phyloP scores from a whole-genome alignment of 2,797 vertebrate species.

The Xiphophorus birchmanni region DNA sequence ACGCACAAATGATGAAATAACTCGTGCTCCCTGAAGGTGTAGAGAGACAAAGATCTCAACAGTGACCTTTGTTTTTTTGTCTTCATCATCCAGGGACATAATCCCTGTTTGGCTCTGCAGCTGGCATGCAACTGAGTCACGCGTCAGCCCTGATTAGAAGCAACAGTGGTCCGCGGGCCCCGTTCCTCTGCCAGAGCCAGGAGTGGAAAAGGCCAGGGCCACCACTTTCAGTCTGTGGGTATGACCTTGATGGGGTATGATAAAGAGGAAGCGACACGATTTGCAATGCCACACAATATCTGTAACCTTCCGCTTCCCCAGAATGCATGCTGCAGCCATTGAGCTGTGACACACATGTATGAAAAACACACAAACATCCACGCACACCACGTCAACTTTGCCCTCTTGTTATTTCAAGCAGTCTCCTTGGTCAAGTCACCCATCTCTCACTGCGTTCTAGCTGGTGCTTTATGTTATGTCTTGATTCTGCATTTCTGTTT shows the following conservation, averaged over 20 bases:
- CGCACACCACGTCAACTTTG: constrained; percentile 52
- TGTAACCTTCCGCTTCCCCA: constrained; percentile 71
- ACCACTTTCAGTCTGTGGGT: constrained; percentile 75
- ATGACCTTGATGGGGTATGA: constrained; percentile 81
- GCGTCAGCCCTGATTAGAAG: constrained; percentile 85
- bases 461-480: constrained; percentile 47
- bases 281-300: constrained; percentile 78
- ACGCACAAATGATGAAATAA: constrained; percentile 58
- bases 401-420: constrained; percentile 64
- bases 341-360: constrained; percentile 66
- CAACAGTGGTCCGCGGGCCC: constrained; percentile 77
- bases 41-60: constrained; percentile 75
- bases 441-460: constrained; percentile 56
- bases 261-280: constrained; percentile 77
- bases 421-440: constrained; percentile 63
- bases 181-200: constrained; percentile 76
- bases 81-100: constrained; percentile 81
- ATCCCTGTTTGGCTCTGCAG: constrained; percentile 77
- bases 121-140: constrained; percentile 85
- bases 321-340: constrained; percentile 57
- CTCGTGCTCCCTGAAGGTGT: constrained; percentile 61
- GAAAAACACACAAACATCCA: constrained; percentile 25
- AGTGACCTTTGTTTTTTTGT: constrained; percentile 77
- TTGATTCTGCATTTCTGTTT: constrained; percentile 48
- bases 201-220: constrained; percentile 80